These are phyloP conservation scores for Trilocha varians DNA, from an alignment of 2,888 invertebrate genomes.

Conservation along the genomic window DNA sequence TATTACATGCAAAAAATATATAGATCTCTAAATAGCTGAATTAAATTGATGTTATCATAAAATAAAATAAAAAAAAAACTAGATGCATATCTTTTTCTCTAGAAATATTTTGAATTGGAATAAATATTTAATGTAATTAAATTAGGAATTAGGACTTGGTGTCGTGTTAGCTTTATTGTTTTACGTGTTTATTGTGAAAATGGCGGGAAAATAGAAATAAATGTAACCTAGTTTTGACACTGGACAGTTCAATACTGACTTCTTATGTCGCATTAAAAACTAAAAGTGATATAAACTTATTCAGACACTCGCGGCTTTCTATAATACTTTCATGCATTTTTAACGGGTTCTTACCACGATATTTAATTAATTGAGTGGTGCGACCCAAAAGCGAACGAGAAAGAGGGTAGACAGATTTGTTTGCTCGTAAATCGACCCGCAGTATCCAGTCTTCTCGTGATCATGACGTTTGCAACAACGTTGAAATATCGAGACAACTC, in stretches of 20 bases:
- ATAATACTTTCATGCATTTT: too few relatives aligned
- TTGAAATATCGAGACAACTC: too few relatives aligned
- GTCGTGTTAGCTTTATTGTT: slow-evolving; percentile 60
- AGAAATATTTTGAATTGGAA: slow-evolving; percentile 65
- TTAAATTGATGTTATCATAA: slow-evolving; percentile 18
- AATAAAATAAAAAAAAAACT: slow-evolving; percentile 41
- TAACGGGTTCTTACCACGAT: too few relatives aligned
- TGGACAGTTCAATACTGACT: not conserved
- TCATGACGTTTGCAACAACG: too few relatives aligned
- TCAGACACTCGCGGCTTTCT: too few relatives aligned
- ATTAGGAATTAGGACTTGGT: slow-evolving; percentile 61
- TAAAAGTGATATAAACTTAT: too few relatives aligned
- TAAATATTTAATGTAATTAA: slow-evolving; percentile 34
- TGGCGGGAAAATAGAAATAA: slow-evolving; percentile 14
- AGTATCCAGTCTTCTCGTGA: too few relatives aligned
- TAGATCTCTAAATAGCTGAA: slow-evolving; percentile 51
- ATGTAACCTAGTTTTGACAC: not conserved
- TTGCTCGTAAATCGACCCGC: too few relatives aligned
- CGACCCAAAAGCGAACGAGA: too few relatives aligned
- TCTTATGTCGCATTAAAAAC: not conserved
- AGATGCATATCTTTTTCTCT: slow-evolving; percentile 72
- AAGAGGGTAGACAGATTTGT: too few relatives aligned
- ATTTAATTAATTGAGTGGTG: too few relatives aligned
- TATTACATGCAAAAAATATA: slow-evolving; percentile 39
- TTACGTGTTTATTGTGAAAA: slow-evolving; percentile 33